A percentile compares a stretch with the other conserved stretches of the same genome.
Conservation (phyloP, 2,888 invertebrate genomes). For the Drosophila eohydei region DNA sequence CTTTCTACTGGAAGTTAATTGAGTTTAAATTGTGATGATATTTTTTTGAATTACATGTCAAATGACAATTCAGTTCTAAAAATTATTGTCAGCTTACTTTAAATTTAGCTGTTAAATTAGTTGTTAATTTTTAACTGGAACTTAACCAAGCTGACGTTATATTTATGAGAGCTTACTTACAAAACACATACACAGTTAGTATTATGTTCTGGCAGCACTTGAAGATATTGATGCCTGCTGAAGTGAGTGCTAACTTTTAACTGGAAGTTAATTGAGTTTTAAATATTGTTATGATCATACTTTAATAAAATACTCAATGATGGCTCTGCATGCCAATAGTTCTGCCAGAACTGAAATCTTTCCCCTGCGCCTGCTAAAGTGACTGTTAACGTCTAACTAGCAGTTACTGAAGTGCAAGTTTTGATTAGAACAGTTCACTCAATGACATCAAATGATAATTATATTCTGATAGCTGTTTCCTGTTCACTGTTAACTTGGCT, state of each 20-base stretch:
- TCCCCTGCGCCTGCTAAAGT: background rate
- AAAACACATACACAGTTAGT: background rate
- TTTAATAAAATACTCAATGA: background rate
- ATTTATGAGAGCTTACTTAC: no score
- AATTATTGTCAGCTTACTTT: background rate
- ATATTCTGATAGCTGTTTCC: background rate
- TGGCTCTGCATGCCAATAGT: no score
- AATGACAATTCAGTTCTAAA: background rate
- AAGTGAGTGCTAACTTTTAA: background rate
- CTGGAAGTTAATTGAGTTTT: background rate
- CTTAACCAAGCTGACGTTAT: background rate
- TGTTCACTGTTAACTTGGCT: background rate
- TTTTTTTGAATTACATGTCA: no score
- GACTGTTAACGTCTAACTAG: background rate
- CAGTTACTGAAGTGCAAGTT: background rate
- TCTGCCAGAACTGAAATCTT: no score
- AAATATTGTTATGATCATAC: background rate
- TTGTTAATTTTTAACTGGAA: slow-evolving; percentile 1
- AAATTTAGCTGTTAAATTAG: background rate
- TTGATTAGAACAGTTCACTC: background rate
- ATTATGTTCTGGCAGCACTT: background rate
- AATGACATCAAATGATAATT: no score
- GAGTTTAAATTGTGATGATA: no score
- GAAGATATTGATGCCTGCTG: background rate
- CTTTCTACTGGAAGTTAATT: no score